A percentile compares a stretch with the other conserved stretches of the same genome.
Evolutionary conservation across 1,140 invertebrate genomes (phyloP).

Genomic region (Heliconius melpomene): DNA sequence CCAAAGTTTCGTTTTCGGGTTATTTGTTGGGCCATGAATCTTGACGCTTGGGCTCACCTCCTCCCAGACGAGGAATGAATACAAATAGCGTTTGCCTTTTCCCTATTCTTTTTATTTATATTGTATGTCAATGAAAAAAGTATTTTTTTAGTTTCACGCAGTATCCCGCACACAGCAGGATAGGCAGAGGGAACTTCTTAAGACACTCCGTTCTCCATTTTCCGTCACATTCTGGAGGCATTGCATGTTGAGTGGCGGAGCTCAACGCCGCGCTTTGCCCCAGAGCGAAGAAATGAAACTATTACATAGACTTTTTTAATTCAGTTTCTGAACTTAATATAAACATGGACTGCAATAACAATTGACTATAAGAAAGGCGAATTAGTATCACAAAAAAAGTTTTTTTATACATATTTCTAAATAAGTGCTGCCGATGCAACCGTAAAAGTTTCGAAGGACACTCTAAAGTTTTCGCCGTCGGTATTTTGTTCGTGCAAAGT

Average conservation of each 20-base stretch:
- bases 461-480: slow-evolving; percentile 17
- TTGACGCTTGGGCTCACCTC: slow-evolving; percentile 33
- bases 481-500: slow-evolving; percentile 17
- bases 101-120: slow-evolving; percentile 13
- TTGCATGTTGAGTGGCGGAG: no score
- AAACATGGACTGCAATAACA: background rate
- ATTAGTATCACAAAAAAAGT: background rate
- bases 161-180: no score
- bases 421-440: slow-evolving; percentile 27
- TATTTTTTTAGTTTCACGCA: background rate
- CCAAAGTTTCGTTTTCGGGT: slow-evolving; percentile 22
- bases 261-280: no score
- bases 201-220: no score
- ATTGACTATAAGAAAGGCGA: background rate
- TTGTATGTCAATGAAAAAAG: background rate
- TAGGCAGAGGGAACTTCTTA: no score
- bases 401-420: no score
- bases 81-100: slow-evolving; percentile 38
- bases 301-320: no score
- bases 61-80: slow-evolving; percentile 32
- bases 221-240: no score
- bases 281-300: no score
- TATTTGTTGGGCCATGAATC: slow-evolving; percentile 38
- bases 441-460: slow-evolving; percentile 27
- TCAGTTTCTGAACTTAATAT: no score